A percentile compares a stretch with the other conserved stretches of the same genome.
Evolutionary conservation across 2,797 vertebrate genomes (phyloP).

Genomic region (Threskiornis aethiopicus): DNA sequence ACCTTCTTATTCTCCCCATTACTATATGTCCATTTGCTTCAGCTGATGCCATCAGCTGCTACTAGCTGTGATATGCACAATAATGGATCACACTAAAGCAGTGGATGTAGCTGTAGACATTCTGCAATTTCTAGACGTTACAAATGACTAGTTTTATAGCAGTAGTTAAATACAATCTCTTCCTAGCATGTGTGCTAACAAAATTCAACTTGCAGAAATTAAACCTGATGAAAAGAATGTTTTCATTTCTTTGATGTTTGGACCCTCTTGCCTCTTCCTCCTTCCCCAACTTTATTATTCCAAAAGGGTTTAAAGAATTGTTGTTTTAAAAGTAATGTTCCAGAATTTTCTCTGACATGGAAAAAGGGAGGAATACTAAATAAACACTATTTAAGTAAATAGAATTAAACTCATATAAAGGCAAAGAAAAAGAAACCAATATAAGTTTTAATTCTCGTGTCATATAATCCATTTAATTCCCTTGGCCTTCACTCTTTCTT

Average conservation of each 20-base stretch:
- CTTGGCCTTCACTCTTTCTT: background rate
- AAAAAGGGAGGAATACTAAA: background rate
- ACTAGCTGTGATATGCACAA: background rate
- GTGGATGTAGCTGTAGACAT: background rate
- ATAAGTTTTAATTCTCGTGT: background rate
- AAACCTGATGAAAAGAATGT: background rate
- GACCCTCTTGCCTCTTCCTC: background rate
- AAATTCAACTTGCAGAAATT: background rate
- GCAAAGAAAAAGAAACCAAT: background rate
- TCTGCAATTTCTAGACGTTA: background rate
- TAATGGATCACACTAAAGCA: rapidly evolving
- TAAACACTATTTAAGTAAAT: background rate
- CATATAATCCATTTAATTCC: background rate
- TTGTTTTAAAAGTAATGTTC: background rate
- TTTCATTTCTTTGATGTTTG: background rate
- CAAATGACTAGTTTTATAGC: background rate
- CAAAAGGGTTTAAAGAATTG: background rate
- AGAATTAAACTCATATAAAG: background rate
- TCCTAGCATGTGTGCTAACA: background rate
- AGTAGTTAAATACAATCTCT: background rate
- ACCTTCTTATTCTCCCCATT: background rate
- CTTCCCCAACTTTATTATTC: background rate
- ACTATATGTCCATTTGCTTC: background rate
- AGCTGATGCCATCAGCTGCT: background rate
- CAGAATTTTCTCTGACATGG: background rate